Evolutionary conservation across 2,797 vertebrate genomes (phyloP), one percentile per base, ranked within the genome.

Genomic region (Spinibarbus caldwelli): DNA sequence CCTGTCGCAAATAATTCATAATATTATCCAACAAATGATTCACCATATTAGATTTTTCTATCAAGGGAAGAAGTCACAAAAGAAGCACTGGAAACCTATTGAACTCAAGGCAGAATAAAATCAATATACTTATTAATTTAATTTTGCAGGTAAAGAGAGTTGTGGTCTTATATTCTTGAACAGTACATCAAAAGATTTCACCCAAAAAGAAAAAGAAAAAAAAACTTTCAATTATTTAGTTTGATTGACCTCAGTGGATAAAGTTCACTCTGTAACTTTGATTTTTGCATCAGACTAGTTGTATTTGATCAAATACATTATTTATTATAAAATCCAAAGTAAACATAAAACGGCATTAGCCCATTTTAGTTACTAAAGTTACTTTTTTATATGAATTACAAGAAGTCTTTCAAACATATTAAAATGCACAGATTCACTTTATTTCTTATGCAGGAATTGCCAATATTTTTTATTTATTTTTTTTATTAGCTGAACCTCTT

Each of bases 1-100:
- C 19, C 3, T 23, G 49, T 21, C 0, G 0, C 38, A 36, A 72
- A 47, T 73, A 62, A 43, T 41, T 72, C 1, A 38, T 62, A 11
- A 26, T 68, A 43, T 73, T 82, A n/a, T 59, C 5, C 41, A 75
- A 47, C 9, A 2, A 26, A 75, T 75, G 21, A 62, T 82, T 82
- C 21, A n/a, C 26, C 21, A 12, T 64, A 49, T 75, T 83, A 21
- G 23, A 75, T 83, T 64, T 75, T 64, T 47, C 31, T 64, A 45
- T 64, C 54, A 75, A 49, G 41, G 21, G 29, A 49, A 75, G 67
- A 59, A 17, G 34, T 64, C 31, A 14, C 43, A 31, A 31, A 45
- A 73, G 11, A 73, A 78, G 15, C 19, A 8, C 6, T 82, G 10
- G 17, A 81, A 82, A 57, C 8, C 17, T 23, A 0, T 26, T 71